phyloP scores from a whole-genome alignment of 1,140 invertebrate genomes.

The Solenopsis invicta region DNA sequence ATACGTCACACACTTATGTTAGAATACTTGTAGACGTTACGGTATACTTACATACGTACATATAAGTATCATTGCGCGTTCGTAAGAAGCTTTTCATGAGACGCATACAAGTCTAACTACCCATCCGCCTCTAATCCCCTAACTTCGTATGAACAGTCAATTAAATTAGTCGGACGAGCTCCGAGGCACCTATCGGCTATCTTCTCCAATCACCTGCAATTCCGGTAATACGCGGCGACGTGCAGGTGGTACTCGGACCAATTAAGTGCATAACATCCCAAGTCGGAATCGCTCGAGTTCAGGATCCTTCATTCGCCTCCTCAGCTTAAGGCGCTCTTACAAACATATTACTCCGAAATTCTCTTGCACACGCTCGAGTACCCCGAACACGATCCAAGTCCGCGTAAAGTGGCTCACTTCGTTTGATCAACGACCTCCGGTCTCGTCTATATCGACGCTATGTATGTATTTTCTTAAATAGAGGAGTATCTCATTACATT shows the following conservation, averaged over 20 bases:
- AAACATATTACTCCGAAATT: slow-evolving; percentile 48
- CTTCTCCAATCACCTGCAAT: slow-evolving; percentile 56
- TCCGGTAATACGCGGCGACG: slow-evolving; percentile 45
- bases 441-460: not conserved
- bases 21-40: not conserved
- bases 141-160: slow-evolving; percentile 60
- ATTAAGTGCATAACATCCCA: slow-evolving; percentile 53
- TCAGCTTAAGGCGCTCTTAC: slow-evolving; percentile 47
- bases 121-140: slow-evolving; percentile 4
- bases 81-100: not conserved
- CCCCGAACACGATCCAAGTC: slow-evolving; percentile 51
- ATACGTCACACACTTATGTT: not conserved
- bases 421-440: slow-evolving; percentile 19
- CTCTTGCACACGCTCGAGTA: slow-evolving; percentile 13
- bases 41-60: not conserved
- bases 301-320: slow-evolving; percentile 50
- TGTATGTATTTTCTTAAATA: slow-evolving; percentile 22
- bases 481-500: slow-evolving; percentile 42
- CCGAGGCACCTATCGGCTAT: slow-evolving; percentile 48
- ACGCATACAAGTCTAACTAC: not conserved
- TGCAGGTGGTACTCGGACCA: slow-evolving; percentile 41
- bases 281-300: slow-evolving; percentile 35
- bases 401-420: slow-evolving; percentile 48
- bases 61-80: not conserved
- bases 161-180: slow-evolving; percentile 60